phyloP scores from a whole-genome alignment of 1,140 invertebrate genomes.

The Metopolophium dirhodum region DNA sequence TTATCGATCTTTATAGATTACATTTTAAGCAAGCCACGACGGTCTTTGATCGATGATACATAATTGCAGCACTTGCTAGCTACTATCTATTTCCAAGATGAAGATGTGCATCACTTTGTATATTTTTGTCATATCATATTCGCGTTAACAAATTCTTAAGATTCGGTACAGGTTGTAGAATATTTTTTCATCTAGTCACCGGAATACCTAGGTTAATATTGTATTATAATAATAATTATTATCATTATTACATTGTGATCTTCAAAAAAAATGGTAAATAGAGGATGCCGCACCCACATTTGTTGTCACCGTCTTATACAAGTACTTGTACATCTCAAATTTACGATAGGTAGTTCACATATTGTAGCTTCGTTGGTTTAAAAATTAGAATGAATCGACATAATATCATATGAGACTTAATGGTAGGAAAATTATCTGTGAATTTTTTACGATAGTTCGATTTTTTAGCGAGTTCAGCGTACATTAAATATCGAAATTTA shows the following conservation, averaged over 20 bases:
- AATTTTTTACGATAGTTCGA: too few relatives aligned
- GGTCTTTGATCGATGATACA: background rate
- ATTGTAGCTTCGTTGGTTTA: too few relatives aligned
- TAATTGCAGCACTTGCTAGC: background rate
- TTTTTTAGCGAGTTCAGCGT: too few relatives aligned
- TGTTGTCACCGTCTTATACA: too few relatives aligned
- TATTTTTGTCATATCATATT: background rate
- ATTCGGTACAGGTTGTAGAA: background rate
- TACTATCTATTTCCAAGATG: background rate
- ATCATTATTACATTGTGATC: background rate
- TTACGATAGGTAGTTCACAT: too few relatives aligned
- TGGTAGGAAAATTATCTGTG: too few relatives aligned
- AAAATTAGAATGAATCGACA: too few relatives aligned
- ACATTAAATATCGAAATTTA: too few relatives aligned
- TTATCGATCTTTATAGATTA: background rate
- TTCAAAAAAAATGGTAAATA: background rate
- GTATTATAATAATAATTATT: background rate
- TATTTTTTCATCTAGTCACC: background rate
- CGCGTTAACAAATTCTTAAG: background rate
- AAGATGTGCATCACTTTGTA: background rate
- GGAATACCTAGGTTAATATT: background rate
- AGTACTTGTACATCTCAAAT: too few relatives aligned
- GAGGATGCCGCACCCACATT: too few relatives aligned
- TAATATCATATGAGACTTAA: too few relatives aligned
- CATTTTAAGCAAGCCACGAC: background rate